Evolutionary conservation across 2,888 invertebrate species (phyloP), one percentile per base, ranked within the genome.

Genomic region (Falcaria lacertinaria): DNA sequence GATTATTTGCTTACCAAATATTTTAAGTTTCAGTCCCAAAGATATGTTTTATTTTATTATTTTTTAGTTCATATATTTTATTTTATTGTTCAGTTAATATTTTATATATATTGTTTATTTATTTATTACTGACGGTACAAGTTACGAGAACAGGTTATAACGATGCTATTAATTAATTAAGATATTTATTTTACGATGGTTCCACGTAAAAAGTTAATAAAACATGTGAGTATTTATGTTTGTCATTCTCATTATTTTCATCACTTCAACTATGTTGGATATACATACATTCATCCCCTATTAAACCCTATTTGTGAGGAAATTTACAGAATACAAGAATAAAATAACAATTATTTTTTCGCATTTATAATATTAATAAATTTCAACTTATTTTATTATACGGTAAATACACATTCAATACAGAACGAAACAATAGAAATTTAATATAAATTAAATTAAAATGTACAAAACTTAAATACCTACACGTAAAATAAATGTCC

Each of bases 11-110:
- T 69, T 65, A 75, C 69, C 69, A 73, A 73, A 70, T 76, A 75
- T 69, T 66, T 66, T 71, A 69, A 68, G 66, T 74, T 68, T 80
- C 68, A 61, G 74, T 80, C 79, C 88, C 87, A 87, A 88, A 87
- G 87, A 86, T 79, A 75, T 71, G 59, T 65, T 74, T 69, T 71
- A 56, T 63, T 54, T 60, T 48, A 65, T 54, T 71, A 54, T 52
- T 61, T 61, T 60, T 62, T 48, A 60, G 64, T 63, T 56, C 69
- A 63, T 53, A 65, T 64, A 45, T 63, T 60, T 65, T 62, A 65
- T 57, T 64, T 62, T 57, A 66, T 61, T 60, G 43, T 68, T 60
- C 64, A 43, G 47, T 47, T 53, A 49, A 47, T 48, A 57, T 59
- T 43, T 52, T 52, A 49, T 53, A n/a, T 54, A 55, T 59, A 22